Evolutionary conservation across 2,797 vertebrate species (phyloP), one percentile per base, ranked within the genome.

Genomic region (Aselliscus stoliczkanus): DNA sequence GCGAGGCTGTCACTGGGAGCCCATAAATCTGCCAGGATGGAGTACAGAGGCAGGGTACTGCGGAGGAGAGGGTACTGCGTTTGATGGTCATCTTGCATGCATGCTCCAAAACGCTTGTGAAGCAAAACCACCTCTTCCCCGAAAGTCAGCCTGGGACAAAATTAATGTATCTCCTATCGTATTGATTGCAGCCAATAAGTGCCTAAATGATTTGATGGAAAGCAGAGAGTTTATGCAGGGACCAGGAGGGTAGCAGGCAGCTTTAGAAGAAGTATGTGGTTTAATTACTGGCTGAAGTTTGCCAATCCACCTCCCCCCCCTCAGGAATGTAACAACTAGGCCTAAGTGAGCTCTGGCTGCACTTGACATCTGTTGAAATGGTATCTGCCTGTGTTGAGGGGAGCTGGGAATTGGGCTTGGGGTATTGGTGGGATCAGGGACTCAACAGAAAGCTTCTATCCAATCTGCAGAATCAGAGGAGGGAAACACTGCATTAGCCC

Each of bases 111-210:
- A 95, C 58, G 96, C 97, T 98, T 88, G 94, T 13, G 79, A 88
- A 97, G 98, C 97, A 94, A 14, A 23, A 60, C 97, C n/a, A 72
- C 97, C 97, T 94, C 54, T 98, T 98, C 98, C 98, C 98, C 86
- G 98, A 98, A 98, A 98, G 87, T 90, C 98, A 98, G 98, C 90
- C 11, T 96, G 98, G 98, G 98, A 98, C 95, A 88, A 97, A 98
- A 98, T 98, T 97, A 98, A 98, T 98, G 98, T 95, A 96, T 97
- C 98, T 98, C 98, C 98, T 98, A 97, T 97, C 96, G 98, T 98
- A 99, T 98, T 98, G 98, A 99, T 98, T 98, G 98, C 97, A 98
- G 98, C 98, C 98, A 98, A 98, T 98, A 98, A 98, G 98, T 98
- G 98, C 98, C 97, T 98, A 96, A 97, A 98, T 98, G 98, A 98